phyloP scores from a whole-genome alignment of 2,113 vertebrate species.

The Spheniscus mendiculus region DNA sequence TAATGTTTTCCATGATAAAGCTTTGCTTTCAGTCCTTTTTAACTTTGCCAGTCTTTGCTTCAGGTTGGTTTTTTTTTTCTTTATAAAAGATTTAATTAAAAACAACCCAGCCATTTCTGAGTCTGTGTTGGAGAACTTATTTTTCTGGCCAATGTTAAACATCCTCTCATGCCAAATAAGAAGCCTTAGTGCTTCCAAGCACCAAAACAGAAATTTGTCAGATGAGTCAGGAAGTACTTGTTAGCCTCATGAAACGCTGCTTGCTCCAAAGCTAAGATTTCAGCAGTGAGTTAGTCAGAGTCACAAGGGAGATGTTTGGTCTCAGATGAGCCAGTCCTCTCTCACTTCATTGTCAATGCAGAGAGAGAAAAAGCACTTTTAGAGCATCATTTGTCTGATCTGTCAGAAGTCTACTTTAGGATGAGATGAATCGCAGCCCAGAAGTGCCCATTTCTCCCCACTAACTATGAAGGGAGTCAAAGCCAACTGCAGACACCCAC shows the following conservation, averaged over 20 bases:
- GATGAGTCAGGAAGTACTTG: not conserved
- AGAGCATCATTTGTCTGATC: not conserved
- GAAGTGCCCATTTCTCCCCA: not conserved
- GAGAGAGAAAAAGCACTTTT: not conserved
- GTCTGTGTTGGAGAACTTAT: not conserved
- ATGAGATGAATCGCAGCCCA: not conserved
- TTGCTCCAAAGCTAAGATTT: rapidly evolving
- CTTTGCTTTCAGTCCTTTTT: not conserved
- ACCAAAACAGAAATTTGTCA: not conserved
- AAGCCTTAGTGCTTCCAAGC: not conserved
- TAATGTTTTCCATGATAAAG: not conserved
- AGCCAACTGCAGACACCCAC: not conserved
- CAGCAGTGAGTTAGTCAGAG: not conserved
- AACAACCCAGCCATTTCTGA: not conserved
- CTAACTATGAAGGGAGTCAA: not conserved
- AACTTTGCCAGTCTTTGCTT: not conserved
- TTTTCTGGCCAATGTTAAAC: not conserved
- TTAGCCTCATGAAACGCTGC: not conserved
- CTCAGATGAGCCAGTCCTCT: not conserved
- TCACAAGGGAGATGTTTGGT: not conserved
- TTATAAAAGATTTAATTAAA: not conserved
- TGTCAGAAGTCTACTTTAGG: not conserved
- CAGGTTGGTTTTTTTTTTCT: not conserved
- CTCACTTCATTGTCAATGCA: not conserved
- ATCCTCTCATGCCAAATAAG: not conserved